Evolutionary conservation across 1,140 invertebrate species (phyloP).

Genomic region (Penaeus indicus): DNA sequence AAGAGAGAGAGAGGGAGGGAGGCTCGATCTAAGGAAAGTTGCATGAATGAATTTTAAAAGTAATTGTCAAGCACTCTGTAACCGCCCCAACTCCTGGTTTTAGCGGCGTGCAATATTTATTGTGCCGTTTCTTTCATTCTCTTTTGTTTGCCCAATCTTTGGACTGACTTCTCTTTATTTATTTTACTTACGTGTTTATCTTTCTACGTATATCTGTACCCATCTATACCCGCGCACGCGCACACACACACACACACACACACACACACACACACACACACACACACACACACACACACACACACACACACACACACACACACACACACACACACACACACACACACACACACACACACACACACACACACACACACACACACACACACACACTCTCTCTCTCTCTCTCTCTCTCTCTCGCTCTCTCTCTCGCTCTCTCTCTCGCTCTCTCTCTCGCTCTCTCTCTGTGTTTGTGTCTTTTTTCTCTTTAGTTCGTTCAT

Average conservation of each 20-base stretch:
- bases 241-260: slow-evolving; percentile 45
- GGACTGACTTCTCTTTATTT: too few relatives aligned
- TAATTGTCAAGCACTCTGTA: too few relatives aligned
- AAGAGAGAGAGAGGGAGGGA: too few relatives aligned
- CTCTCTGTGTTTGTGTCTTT: neutral
- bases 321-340: slow-evolving; percentile 16
- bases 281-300: neutral
- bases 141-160: too few relatives aligned
- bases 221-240: neutral
- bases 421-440: neutral
- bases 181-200: too few relatives aligned
- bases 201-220: neutral
- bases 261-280: slow-evolving; percentile 39
- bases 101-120: too few relatives aligned
- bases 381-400: slow-evolving; percentile 15
- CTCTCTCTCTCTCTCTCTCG: neutral
- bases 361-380: slow-evolving; percentile 37
- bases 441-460: neutral
- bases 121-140: too few relatives aligned
- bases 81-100: too few relatives aligned
- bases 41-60: too few relatives aligned
- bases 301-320: slow-evolving; percentile 11
- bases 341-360: slow-evolving; percentile 21
- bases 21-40: too few relatives aligned
- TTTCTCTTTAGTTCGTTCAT: too few relatives aligned